Evolutionary conservation across 2,797 vertebrate species (phyloP).

Genomic region (Enteromius thamalakanensis): DNA sequence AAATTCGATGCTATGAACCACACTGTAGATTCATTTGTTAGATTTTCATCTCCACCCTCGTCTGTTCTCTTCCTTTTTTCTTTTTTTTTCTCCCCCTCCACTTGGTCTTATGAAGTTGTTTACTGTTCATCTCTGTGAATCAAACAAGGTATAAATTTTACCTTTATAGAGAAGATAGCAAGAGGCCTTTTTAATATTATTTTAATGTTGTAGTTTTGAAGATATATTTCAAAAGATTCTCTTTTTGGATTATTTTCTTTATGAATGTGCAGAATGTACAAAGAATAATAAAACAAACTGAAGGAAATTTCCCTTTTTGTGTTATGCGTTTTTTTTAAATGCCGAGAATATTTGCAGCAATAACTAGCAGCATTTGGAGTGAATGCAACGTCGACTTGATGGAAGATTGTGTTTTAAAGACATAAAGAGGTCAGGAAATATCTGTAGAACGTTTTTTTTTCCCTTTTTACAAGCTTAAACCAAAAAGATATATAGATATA

Average conservation of each 20-base stretch:
- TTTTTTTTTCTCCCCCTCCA: background rate
- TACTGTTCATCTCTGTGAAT: constrained; percentile 64
- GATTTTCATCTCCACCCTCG: constrained; percentile 56
- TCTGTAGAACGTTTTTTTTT: background rate
- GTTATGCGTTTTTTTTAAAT: background rate
- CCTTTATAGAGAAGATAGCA: constrained; percentile 68
- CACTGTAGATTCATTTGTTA: constrained; percentile 36
- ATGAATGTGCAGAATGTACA: constrained; percentile 80
- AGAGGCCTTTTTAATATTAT: constrained; percentile 75
- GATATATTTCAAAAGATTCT: constrained; percentile 49
- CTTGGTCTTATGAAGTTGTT: constrained; percentile 53
- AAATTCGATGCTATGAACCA: constrained; percentile 47
- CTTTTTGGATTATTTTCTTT: constrained; percentile 63
- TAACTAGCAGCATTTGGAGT: background rate
- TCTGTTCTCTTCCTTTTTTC: constrained; percentile 24
- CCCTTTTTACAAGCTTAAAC: background rate
- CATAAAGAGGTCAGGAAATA: background rate
- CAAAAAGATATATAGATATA: too few relatives aligned
- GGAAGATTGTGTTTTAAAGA: background rate
- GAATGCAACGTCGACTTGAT: background rate
- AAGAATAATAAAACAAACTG: constrained; percentile 73
- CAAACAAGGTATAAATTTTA: constrained; percentile 58
- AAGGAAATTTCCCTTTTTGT: constrained; percentile 56
- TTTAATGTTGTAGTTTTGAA: constrained; percentile 71
- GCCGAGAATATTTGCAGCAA: background rate